A percentile compares a stretch with the other conserved stretches of the same genome.
Evolutionary conservation across 1,140 invertebrate genomes (phyloP).

Genomic region (Calliphora vicina): DNA sequence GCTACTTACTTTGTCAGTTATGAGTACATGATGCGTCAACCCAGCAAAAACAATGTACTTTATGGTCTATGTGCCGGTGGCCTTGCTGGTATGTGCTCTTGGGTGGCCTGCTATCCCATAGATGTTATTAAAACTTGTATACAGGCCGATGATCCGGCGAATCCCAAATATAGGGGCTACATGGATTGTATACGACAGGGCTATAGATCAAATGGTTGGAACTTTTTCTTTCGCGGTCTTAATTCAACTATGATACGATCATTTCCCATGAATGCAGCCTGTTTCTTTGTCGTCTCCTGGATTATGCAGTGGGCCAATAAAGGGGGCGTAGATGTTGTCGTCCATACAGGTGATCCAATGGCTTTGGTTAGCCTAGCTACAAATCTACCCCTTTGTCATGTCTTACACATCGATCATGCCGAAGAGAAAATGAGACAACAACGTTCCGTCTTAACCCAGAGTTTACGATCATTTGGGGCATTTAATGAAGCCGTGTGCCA

Average conservation of each 20-base stretch:
- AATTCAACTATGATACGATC: conserved; percentile 81
- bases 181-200: conserved; percentile 78
- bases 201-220: conserved; percentile 72
- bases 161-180: conserved; percentile 70
- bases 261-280: conserved; percentile 92
- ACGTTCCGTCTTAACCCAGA: conserved; percentile 34
- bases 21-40: conserved; percentile 71
- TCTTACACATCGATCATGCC: conserved; percentile 20
- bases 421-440: conserved; percentile 18
- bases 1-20: conserved; percentile 72
- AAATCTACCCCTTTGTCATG: conserved; percentile 28
- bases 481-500: conserved; percentile 62
- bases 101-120: conserved; percentile 85
- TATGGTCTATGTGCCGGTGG: conserved; percentile 81
- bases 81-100: conserved; percentile 82
- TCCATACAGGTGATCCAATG: conserved; percentile 36
- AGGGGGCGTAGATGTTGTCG: conserved; percentile 44
- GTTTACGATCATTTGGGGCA: conserved; percentile 57
- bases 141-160: conserved; percentile 75
- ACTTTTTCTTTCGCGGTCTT: conserved; percentile 75
- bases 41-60: conserved; percentile 62
- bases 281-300: conserved; percentile 86
- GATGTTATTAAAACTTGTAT: conserved; percentile 90
- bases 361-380: conserved; percentile 19
- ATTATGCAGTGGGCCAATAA: conserved; percentile 63